These are phyloP conservation scores for Diachrysia chrysitis DNA, from an alignment of 2,888 invertebrate species.

Conservation along the genomic window DNA sequence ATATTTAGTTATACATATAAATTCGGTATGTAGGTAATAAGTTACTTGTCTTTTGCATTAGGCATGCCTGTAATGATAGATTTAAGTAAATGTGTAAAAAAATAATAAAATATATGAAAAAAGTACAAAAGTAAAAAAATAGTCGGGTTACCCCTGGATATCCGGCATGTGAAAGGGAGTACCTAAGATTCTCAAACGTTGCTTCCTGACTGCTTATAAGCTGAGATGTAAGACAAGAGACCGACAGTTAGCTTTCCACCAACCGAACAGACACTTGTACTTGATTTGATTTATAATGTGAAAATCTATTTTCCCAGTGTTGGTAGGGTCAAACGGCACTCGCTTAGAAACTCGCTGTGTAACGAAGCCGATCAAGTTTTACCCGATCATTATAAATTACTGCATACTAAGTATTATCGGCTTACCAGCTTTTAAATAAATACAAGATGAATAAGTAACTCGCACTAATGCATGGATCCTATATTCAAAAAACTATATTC, in stretches of 20 bases:
- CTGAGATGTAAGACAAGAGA: conserved; percentile 1
- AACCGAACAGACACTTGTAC: not conserved
- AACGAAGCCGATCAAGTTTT: conserved; percentile 18
- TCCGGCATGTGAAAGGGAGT: too few relatives aligned
- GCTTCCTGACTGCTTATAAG: not conserved
- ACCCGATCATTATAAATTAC: conserved; percentile 10
- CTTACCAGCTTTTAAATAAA: not conserved
- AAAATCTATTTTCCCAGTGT: conserved; percentile 29
- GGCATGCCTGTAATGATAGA: too few relatives aligned
- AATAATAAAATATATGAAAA: too few relatives aligned
- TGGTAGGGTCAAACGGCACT: conserved; percentile 16
- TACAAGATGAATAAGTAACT: not conserved
- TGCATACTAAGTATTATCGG: not conserved
- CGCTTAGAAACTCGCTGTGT: conserved; percentile 12
- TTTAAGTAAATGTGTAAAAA: too few relatives aligned
- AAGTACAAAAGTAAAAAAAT: too few relatives aligned
- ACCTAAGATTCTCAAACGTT: not conserved
- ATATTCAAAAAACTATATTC: too few relatives aligned
- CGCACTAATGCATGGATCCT: too few relatives aligned
- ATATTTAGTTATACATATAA: too few relatives aligned
- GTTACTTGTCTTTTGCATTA: too few relatives aligned
- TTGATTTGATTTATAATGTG: conserved; percentile 7
- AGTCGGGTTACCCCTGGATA: too few relatives aligned
- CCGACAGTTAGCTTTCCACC: not conserved
- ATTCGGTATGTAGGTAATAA: too few relatives aligned